Evolutionary conservation across 2,797 vertebrate species (phyloP), one percentile per base, ranked within the genome.

Genomic region (Spheniscus humboldti): DNA sequence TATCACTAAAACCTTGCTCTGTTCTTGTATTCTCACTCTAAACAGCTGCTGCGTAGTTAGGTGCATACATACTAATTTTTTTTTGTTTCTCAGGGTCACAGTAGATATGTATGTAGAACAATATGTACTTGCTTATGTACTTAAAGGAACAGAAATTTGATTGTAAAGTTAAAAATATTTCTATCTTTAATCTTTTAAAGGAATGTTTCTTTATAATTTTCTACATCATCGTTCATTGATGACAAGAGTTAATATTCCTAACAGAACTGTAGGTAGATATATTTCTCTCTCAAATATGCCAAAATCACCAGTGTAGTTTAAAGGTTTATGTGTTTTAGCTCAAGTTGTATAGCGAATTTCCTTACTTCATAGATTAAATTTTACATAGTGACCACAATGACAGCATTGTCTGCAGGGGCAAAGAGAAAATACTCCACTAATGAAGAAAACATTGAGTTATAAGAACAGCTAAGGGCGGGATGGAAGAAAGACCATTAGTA

Each of bases 61-160:
- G 3, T 39, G 3, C 1, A 0, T 18, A 9, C 9, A 6, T 10
- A 6, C 10, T 37, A 12, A 17, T 24, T 27, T 35, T 75, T 43
- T 9, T 24, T 50, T 86, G 6, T 73, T 90, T 67, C 15, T 78
- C 20, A n/a, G 53, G 47, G n/a, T 56, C 25, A 28, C 18, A 27
- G 30, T 11, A 68, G n/a, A 30, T 43, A 20, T 4, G 4, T 30
- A 45, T 16, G 8, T 62, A 67, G 53, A 83, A 35, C 2, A 45
- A 16, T 7, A 16, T 23, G 7, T 24, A 56, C 28, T 75, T 41
- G 18, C 5, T 43, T 22, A 22, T 17, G 13, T 18, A 35, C 22
- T 28, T 56, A 60, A 71, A 76, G 50, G 4, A 86, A 47, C 41
- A 41, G 15, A 64, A 62, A 73, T 45, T 16, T 47, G 22, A 59